Conservation (phyloP, 2,888 invertebrate genomes). For the Tachystola acroxantha region DNA sequence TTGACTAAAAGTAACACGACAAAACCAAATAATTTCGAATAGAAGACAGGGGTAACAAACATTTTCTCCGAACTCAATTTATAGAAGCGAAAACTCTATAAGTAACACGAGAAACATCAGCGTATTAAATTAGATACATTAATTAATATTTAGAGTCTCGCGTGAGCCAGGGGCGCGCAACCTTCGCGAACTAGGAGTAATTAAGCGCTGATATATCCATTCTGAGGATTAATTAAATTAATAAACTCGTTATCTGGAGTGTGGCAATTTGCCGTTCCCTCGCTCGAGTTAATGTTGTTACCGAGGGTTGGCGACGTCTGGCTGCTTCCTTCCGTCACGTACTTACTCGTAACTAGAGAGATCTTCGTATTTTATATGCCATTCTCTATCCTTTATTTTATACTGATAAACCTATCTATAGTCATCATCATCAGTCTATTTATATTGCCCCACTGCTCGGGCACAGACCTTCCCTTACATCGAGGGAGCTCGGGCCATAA, state of each 20-base stretch:
- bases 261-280: slow-evolving; percentile 37
- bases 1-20: too few species aligned
- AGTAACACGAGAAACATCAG: neutral
- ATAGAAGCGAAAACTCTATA: neutral
- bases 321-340: neutral
- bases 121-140: slow-evolving; percentile 6
- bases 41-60: too few species aligned
- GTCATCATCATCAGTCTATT: too few species aligned
- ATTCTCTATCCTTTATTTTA: too few species aligned
- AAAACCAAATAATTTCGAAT: too few species aligned
- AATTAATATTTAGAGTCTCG: slow-evolving; percentile 11
- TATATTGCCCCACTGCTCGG: too few species aligned
- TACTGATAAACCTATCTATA: too few species aligned
- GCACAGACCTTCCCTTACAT: too few species aligned
- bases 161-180: slow-evolving; percentile 10
- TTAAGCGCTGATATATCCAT: slow-evolving; percentile 39
- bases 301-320: slow-evolving; percentile 9
- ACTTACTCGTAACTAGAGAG: neutral
- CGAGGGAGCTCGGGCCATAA: too few species aligned
- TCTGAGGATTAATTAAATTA: slow-evolving; percentile 51
- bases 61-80: too few species aligned
- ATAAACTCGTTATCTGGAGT: slow-evolving; percentile 54
- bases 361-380: too few species aligned
- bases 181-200: slow-evolving; percentile 18
- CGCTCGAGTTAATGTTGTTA: slow-evolving; percentile 6